phyloP scores from a whole-genome alignment of 2,888 invertebrate species.

The Coelopa pilipes region DNA sequence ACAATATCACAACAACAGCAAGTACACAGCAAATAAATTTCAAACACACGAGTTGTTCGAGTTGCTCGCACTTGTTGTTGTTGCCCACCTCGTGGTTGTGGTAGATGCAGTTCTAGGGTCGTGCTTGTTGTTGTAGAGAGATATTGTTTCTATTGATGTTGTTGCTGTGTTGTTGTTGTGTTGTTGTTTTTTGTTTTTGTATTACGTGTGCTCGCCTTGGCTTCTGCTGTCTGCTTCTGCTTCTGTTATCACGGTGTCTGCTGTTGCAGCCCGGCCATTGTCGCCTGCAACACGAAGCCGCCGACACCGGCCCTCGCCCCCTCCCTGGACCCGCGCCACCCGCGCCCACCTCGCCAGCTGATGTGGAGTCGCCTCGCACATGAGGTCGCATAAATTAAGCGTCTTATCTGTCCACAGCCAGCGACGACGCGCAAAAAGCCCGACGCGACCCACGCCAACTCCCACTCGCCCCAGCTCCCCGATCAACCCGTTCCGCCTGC shows the following conservation, averaged over 20 bases:
- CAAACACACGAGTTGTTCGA: no score
- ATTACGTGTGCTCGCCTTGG: no score
- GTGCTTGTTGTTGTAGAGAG: not conserved
- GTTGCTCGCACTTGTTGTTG: not conserved
- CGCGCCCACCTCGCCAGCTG: not conserved
- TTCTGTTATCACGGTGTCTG: conserved; percentile 8
- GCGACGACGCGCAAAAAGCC: no score
- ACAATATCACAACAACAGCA: not conserved
- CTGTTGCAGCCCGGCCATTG: conserved; percentile 25
- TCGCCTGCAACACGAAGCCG: conserved; percentile 17
- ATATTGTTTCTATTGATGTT: conserved; percentile 9
- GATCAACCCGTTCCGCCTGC: no score
- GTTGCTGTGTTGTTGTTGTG: not conserved
- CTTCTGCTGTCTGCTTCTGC: no score
- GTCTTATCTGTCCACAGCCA: conserved; percentile 52
- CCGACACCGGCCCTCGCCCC: not conserved
- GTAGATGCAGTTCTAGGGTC: not conserved
- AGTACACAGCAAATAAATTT: no score
- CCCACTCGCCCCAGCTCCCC: no score
- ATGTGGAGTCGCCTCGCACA: conserved; percentile 8
- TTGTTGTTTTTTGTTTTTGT: no score
- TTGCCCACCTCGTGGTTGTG: conserved; percentile 9
- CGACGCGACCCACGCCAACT: no score
- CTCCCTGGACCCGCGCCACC: no score
- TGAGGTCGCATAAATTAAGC: conserved; percentile 57